Percentiles rank a stretch among this genome's conserved stretches.
phyloP scores from a whole-genome alignment of 2,888 invertebrate species.

The Perizoma flavofasciatum region DNA sequence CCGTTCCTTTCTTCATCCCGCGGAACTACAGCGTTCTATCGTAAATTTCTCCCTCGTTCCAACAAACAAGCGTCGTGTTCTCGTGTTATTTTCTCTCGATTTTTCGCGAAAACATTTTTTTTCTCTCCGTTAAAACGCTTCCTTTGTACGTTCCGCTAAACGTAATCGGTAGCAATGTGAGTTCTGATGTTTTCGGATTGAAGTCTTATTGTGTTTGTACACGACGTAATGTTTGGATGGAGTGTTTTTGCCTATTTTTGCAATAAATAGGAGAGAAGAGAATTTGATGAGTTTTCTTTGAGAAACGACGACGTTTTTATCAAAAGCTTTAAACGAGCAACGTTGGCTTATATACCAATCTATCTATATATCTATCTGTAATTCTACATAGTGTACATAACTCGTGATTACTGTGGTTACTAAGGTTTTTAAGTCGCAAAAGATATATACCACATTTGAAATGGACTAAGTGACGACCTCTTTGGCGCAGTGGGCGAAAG shows the following conservation, averaged over 20 bases:
- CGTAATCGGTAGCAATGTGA: conserved; percentile 37
- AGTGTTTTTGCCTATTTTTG: conserved; percentile 4
- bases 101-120: conserved; percentile 37
- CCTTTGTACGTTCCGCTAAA: conserved; percentile 44
- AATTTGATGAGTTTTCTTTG: background rate
- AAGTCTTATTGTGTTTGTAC: conserved; percentile 24
- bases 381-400: too few relatives aligned
- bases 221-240: conserved; percentile 9
- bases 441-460: too few relatives aligned
- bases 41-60: conserved; percentile 37
- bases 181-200: conserved; percentile 32
- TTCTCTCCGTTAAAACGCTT: conserved; percentile 40
- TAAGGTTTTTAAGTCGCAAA: too few relatives aligned
- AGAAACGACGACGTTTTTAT: too few relatives aligned
- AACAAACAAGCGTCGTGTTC: conserved; percentile 40
- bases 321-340: too few relatives aligned
- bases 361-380: too few relatives aligned
- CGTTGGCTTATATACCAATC: too few relatives aligned
- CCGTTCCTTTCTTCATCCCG: conserved; percentile 5
- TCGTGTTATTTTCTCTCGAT: conserved; percentile 40
- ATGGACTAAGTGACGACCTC: too few relatives aligned
- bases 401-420: too few relatives aligned
- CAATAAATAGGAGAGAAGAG: background rate
- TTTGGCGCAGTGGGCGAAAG: too few relatives aligned
- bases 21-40: conserved; percentile 33